A percentile compares a stretch with the other conserved stretches of the same genome.
Conservation (phyloP, 2,888 invertebrate species). For the Digitonthophagus gazella region DNA sequence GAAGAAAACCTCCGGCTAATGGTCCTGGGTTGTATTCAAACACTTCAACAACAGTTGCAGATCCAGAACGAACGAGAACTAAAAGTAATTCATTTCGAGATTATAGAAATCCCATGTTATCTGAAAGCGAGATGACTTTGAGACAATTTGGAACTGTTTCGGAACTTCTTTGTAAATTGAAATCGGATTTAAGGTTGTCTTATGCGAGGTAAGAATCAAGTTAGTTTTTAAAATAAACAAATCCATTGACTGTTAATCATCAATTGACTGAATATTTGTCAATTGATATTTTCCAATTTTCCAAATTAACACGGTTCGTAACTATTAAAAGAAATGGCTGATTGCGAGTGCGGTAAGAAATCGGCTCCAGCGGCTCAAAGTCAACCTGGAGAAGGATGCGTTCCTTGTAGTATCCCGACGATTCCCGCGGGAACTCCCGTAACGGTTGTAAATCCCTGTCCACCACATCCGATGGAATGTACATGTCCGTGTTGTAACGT, state of each 20-base stretch:
- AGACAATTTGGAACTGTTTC: constrained; percentile 85
- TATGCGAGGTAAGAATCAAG: constrained; percentile 72
- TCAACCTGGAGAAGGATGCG: constrained; percentile 4
- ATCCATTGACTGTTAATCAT: background rate
- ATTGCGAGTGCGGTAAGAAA: constrained; percentile 21
- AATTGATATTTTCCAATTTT: background rate
- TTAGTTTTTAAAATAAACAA: background rate
- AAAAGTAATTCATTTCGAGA: constrained; percentile 43
- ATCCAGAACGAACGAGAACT: constrained; percentile 39
- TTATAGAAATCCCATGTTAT: constrained; percentile 66
- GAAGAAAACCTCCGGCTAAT: constrained; percentile 59
- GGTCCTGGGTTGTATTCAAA: constrained; percentile 42
- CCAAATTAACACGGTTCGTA: background rate
- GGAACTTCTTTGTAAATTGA: constrained; percentile 81
- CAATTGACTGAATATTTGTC: background rate
- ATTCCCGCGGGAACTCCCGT: constrained; percentile 33
- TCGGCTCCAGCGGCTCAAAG: background rate
- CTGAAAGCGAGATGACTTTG: constrained; percentile 81
- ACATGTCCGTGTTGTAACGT: constrained; percentile 35
- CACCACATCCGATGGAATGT: constrained; percentile 26
- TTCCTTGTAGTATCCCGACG: constrained; percentile 26
- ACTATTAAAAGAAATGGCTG: constrained; percentile 19
- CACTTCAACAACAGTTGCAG: constrained; percentile 34
- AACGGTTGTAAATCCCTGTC: constrained; percentile 40
- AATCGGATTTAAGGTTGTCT: constrained; percentile 80